Percentiles rank a stretch among this genome's conserved stretches.
Conservation (phyloP, 2,797 vertebrate genomes). For the Diceros bicornis region DNA sequence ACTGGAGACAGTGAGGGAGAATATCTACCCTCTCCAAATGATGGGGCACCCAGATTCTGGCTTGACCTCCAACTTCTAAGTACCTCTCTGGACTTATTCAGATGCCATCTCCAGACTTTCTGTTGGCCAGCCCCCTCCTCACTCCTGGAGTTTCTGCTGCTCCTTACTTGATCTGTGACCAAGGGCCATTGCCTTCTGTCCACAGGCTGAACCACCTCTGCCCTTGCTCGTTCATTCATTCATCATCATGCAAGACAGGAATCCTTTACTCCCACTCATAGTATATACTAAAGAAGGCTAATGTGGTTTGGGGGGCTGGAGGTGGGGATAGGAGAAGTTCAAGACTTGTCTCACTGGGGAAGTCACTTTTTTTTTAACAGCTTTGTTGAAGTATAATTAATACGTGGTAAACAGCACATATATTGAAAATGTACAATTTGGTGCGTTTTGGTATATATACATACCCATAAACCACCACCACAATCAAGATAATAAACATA, state of each 20-base stretch:
- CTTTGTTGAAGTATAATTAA: conserved; percentile 12
- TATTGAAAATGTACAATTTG: not conserved
- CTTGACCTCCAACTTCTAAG: not conserved
- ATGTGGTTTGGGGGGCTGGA: not conserved
- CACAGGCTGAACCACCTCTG: not conserved
- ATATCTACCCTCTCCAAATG: not conserved
- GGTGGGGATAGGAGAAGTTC: not conserved
- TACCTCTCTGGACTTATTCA: not conserved
- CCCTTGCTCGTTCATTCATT: not conserved
- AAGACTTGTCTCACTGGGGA: not conserved
- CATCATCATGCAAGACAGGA: not conserved
- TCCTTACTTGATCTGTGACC: not conserved
- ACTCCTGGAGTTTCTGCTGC: not conserved
- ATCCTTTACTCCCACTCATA: not conserved
- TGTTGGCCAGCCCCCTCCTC: not conserved
- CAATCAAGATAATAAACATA: not conserved
- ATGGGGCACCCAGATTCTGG: not conserved
- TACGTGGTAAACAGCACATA: not conserved
- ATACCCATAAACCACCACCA: not conserved
- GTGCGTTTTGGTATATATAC: not conserved
- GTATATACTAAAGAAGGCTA: not conserved
- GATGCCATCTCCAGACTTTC: not conserved
- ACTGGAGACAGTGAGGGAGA: not conserved
- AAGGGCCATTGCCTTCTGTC: not conserved
- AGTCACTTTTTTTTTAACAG: not conserved